Percentiles rank a stretch among this genome's conserved stretches.
Conservation (phyloP, 92 coral and sea anemone species). For the Phenganax stokvisi region DNA sequence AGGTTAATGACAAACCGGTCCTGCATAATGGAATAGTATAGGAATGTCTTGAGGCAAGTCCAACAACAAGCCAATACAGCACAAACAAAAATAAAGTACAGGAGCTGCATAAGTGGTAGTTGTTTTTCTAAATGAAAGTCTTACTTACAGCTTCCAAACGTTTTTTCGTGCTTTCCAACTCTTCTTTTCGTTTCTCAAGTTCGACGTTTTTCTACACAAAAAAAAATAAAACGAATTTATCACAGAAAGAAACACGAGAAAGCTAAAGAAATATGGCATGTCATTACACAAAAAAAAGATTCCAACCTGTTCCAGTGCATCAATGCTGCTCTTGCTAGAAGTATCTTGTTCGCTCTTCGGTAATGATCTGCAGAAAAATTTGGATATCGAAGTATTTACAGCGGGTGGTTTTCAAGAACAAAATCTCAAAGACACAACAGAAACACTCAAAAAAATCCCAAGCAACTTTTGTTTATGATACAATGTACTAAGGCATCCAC, state of each 20-base stretch:
- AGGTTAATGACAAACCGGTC: too few relatives aligned
- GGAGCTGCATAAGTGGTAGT: neutral
- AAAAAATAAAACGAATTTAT: neutral
- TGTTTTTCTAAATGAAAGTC: too few relatives aligned
- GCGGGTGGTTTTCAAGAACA: too few relatives aligned
- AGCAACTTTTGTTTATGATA: too few relatives aligned
- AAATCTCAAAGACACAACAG: too few relatives aligned
- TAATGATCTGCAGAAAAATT: neutral
- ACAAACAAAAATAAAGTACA: neutral
- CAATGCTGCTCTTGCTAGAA: neutral
- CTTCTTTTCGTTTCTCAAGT: conserved; percentile 81
- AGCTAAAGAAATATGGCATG: neutral
- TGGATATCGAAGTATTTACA: too few relatives aligned
- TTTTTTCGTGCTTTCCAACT: conserved; percentile 78
- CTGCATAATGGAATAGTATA: too few relatives aligned
- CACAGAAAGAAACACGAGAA: neutral
- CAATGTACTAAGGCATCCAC: neutral
- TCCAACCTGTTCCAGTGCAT: conserved; percentile 3
- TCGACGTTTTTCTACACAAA: conserved; percentile 68
- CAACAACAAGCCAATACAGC: too few relatives aligned
- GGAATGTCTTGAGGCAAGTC: too few relatives aligned
- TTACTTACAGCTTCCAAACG: conserved; percentile 85
- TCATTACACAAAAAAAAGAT: neutral
- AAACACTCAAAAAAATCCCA: too few relatives aligned
- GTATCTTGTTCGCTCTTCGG: neutral